Evolutionary conservation across 1,140 invertebrate genomes (phyloP), one percentile per base, ranked within the genome.

Genomic region (Danaus melanippus): DNA sequence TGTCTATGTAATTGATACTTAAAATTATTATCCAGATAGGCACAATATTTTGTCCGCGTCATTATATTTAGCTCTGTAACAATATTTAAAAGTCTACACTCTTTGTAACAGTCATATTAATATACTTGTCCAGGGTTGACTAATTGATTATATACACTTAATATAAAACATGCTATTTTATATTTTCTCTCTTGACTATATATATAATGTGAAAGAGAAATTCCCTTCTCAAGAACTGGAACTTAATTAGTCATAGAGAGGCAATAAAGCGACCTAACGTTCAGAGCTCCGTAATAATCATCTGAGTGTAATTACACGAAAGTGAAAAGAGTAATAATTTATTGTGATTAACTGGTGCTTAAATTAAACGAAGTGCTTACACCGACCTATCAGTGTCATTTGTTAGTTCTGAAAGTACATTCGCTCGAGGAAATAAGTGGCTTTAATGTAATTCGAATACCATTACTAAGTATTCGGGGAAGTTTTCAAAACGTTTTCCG

Each of bases 1-100:
- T 74, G 68, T 71, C 66, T 62, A 55, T 52, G 58, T 66, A 71
- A 71, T 69, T 59, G 66, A 73, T 68, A 62, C 63, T 46, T 52
- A 58, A 68, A 67, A 73, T 68, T 63, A 64, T 68, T 70, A 59
- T 46, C 42, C 42, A 41, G 9, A 32, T 32, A 4, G 46, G 44
- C 41, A 52, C 50, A 47, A 43, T 40, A 3, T 58, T 56, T 41
- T 59, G 64, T 57, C 57, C 44, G 50, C 56, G 64, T 64, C 62
- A 55, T 63, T 62, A 60, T 60, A 61, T 54, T 60, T 56, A 60
- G 62, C 42, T 62, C 64, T 57, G 44, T 46, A 59, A 59, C 48
- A 56, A 62, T 56, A 54, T 66, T 56, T 57, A 55, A 32, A 32
- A 32, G 6, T 32, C 2, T 32, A 32, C 6, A 32, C 21, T 32